Base-by-base conservation (phyloP, 2,113 vertebrate genomes). In the Sylvilagus bachmani region DNA sequence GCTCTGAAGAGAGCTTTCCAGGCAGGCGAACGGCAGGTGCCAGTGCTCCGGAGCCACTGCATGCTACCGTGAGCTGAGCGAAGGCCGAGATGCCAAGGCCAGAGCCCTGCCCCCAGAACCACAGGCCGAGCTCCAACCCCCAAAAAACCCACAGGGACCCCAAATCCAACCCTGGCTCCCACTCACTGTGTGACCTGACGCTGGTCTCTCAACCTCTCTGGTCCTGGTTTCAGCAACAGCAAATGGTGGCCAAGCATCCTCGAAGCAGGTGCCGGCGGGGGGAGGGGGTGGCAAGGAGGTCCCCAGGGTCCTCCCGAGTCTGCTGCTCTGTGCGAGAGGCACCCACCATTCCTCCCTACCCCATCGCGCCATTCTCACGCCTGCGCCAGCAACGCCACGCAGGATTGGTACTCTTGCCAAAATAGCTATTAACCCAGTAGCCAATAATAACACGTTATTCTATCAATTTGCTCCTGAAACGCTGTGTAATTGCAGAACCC, bases 401-500 rank as follows among this genome's bases (percentile, higher is more conserved):
- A 73, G 95, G 96, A 97, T 91, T 96, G 97, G 97, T 93, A 95
- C 93, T 86, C 61, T 94, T 97, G 97, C 97, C 97, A 97, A 97
- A 95, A 96, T 51, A 89, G 97, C 97, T 96, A 95, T 96, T 96
- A 96, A 92, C 97, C 97, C 97, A 96, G 97, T 95, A 96, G 97
- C 97, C 97, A 97, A 97, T 97, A 97, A 97, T 96, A 97, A 97
- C 97, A 97, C 93, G 95, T 86, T 96, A 92, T 80, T 95, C 97
- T 95, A 92, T 96, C 97, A 95, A 94, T 97, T 96, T 95, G 97
- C 95, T 96, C 88, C 96, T 92, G 95, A 97, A 97, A 95, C 13
- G 89, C 96, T 97, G 94, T 98, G 97, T 96, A 98, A 98, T 98
- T 97, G 97, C 95, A 86, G 97, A 97, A 98, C 96, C 96, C 95